Conservation (phyloP, 2,113 vertebrate species). For the Cololabis saira region DNA sequence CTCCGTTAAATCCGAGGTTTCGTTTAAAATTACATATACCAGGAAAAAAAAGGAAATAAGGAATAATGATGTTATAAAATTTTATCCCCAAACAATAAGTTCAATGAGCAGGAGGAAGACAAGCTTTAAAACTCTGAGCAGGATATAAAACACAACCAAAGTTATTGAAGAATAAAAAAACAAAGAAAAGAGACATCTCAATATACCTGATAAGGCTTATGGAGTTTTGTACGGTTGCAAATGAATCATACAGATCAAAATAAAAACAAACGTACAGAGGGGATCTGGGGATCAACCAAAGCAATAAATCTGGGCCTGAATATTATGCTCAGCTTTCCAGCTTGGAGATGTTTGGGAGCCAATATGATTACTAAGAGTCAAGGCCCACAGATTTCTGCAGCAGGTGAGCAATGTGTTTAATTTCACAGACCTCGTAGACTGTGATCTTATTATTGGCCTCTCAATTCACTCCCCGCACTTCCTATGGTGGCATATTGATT, state of each 20-base stretch:
- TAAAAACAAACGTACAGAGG: constrained; percentile 4
- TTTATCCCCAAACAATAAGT: neutral
- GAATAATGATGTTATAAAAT: neutral
- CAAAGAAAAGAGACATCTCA: constrained; percentile 39
- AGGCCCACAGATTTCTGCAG: constrained; percentile 52
- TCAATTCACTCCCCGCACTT: constrained; percentile 65
- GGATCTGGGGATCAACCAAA: constrained; percentile 21
- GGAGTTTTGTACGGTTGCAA: constrained; percentile 1
- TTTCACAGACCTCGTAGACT: constrained; percentile 67
- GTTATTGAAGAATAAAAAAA: constrained; percentile 14
- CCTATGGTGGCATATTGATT: constrained; percentile 71
- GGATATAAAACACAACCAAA: neutral
- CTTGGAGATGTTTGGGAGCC: constrained; percentile 24
- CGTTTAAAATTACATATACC: too few species aligned
- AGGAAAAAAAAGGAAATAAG: neutral
- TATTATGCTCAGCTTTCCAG: constrained; percentile 36
- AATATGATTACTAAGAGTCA: constrained; percentile 63
- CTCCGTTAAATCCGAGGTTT: too few species aligned
- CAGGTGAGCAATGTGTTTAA: constrained; percentile 79
- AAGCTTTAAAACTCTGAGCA: constrained; percentile 10
- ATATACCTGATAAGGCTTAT: constrained; percentile 9
- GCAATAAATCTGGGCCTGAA: constrained; percentile 40
- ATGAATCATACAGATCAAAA: constrained; percentile 31
- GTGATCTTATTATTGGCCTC: constrained; percentile 72
- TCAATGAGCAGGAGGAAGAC: neutral